phyloP scores from a whole-genome alignment of 2,888 invertebrate species.

The Germaria angustata region DNA sequence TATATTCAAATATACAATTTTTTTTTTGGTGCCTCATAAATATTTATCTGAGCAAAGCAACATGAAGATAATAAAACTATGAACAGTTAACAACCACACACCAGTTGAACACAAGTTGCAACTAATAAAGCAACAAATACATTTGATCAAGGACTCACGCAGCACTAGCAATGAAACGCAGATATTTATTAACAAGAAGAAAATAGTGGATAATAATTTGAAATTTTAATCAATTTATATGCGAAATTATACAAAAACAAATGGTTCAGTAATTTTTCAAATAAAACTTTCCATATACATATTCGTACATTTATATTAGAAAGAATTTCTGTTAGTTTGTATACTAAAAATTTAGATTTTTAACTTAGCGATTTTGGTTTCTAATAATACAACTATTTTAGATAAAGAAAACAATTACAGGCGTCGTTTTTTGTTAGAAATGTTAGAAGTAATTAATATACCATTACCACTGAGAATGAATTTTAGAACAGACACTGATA shows the following conservation, averaged over 20 bases:
- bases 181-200: background rate
- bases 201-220: background rate
- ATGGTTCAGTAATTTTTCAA: background rate
- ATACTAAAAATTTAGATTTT: no score
- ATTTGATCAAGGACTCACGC: background rate
- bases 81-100: background rate
- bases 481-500: no score
- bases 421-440: no score
- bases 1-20: no score
- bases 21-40: slow-evolving; percentile 5
- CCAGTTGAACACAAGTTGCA: slow-evolving; percentile 7
- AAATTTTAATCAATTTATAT: slow-evolving; percentile 22
- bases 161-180: background rate
- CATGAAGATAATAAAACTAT: background rate
- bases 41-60: slow-evolving; percentile 7
- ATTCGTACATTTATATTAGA: no score
- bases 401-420: no score
- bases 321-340: no score
- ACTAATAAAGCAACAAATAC: slow-evolving; percentile 50
- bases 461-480: no score
- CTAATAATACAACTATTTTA: no score
- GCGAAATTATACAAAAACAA: background rate
- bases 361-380: no score
- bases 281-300: background rate
- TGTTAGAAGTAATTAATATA: no score